Evolutionary conservation across 1,140 invertebrate species (phyloP).

Genomic region (Plutomurus gul): DNA sequence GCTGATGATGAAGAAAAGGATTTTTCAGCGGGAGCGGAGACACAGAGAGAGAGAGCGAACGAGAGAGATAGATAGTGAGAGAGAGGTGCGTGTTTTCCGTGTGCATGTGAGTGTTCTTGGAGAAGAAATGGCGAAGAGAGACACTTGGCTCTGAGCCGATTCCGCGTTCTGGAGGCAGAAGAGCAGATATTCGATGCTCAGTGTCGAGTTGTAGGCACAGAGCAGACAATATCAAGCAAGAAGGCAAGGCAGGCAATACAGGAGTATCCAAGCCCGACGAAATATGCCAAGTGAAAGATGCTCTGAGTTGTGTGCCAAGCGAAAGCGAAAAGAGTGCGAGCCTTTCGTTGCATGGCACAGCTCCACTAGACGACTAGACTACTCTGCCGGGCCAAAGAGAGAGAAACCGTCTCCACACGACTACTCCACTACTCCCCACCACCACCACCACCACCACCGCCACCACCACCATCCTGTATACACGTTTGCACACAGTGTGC

Average conservation of each 20-base stretch:
- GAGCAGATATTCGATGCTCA: neutral
- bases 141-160: conserved; percentile 49
- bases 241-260: neutral
- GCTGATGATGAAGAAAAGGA: too few relatives aligned
- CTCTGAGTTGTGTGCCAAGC: conserved; percentile 7
- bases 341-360: too few relatives aligned
- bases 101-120: conserved; percentile 30
- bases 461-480: neutral
- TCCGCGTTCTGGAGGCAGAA: conserved; percentile 40
- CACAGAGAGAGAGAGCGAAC: neutral
- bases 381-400: too few relatives aligned
- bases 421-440: neutral
- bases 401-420: too few relatives aligned
- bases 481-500: too few relatives aligned
- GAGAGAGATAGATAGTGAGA: neutral
- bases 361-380: too few relatives aligned
- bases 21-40: conserved; percentile 7
- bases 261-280: neutral
- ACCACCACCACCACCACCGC: neutral
- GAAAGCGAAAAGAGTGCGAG: neutral
- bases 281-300: neutral
- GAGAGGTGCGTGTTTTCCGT: conserved; percentile 36
- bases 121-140: conserved; percentile 38
- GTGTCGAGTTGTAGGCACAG: neutral
- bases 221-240: neutral